phyloP scores from a whole-genome alignment of 2,797 vertebrate species.

The Tokudaia tokunoshimensis region DNA sequence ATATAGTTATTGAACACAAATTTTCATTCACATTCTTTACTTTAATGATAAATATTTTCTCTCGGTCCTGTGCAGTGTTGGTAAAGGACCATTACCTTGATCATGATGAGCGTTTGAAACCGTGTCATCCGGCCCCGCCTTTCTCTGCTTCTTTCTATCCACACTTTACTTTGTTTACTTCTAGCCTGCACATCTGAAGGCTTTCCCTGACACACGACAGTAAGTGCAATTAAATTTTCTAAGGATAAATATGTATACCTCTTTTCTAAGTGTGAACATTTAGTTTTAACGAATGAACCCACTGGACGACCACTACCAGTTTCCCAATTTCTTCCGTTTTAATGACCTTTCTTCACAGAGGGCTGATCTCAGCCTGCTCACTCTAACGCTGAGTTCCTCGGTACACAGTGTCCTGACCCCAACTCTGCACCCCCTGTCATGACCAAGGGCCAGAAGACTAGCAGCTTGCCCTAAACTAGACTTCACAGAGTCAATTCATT shows the following conservation, averaged over 20 bases:
- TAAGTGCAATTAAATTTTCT: background rate
- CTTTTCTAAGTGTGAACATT: background rate
- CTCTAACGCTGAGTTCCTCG: background rate
- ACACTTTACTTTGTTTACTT: background rate
- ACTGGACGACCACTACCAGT: background rate
- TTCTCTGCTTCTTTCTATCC: background rate
- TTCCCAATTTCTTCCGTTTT: background rate
- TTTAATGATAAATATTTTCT: constrained; percentile 41
- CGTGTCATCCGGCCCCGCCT: background rate
- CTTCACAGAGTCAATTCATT: background rate
- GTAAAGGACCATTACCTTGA: constrained; percentile 12
- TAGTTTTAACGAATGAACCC: background rate
- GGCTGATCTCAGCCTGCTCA: background rate
- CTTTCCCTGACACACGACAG: background rate
- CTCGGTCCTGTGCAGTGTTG: background rate
- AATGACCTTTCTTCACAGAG: background rate
- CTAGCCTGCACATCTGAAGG: background rate
- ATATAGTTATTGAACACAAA: background rate
- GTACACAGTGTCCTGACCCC: background rate
- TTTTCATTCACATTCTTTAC: background rate
- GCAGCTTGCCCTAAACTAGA: background rate
- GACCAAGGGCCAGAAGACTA: too few species aligned
- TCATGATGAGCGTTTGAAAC: background rate
- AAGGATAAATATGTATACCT: background rate
- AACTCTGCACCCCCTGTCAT: background rate